Base-by-base conservation (phyloP, 2,797 vertebrate genomes). In the Gallirallus australis region DNA sequence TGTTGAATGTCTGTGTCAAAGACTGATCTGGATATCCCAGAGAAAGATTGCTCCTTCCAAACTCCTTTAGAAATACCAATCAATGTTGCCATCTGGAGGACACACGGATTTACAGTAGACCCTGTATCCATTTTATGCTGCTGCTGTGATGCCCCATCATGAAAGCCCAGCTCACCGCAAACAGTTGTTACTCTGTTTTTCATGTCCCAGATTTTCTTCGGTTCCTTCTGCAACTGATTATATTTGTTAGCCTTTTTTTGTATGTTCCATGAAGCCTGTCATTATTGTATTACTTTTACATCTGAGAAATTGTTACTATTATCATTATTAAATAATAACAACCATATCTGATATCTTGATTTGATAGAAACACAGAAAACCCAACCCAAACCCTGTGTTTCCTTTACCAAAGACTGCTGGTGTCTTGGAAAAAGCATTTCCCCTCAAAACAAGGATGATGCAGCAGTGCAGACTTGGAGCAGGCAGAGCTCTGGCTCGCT, bases 41-140 rank as follows among this genome's bases (percentile, higher is more conserved):
- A 31, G 40, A 47, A 87, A 71, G 60, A 59, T 57, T 77, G 30
- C 23, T 95, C 33, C 71, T 96, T 88, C 83, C 90, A 80, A 87
- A 68, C 79, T 94, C 81, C 88, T 87, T 93, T 11, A 77, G 89
- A 97, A 96, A 96, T 50, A 95, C 92, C 96, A 97, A 96, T 95
- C 96, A 97, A 96, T 96, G 96, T 96, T 97, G 96, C 96, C 96
- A 97, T 97, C 96, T 97, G 96, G 96, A 97, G 96, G 96, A 97
- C 96, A 94, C 94, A 97, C 31, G 0, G 93, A 75, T 94, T 94
- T 96, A 96, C 90, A 89, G 92, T 97, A 95, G 94, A 96, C 94
- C 93, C 71, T 87, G 83, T 93, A 96, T 94, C 90, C 83, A 94
- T 96, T 93, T 95, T 73, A n/a, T 92, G 37, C 90, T 84, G 86